Base-by-base conservation (phyloP, 2,888 invertebrate species). In the Hydriomena furcata region DNA sequence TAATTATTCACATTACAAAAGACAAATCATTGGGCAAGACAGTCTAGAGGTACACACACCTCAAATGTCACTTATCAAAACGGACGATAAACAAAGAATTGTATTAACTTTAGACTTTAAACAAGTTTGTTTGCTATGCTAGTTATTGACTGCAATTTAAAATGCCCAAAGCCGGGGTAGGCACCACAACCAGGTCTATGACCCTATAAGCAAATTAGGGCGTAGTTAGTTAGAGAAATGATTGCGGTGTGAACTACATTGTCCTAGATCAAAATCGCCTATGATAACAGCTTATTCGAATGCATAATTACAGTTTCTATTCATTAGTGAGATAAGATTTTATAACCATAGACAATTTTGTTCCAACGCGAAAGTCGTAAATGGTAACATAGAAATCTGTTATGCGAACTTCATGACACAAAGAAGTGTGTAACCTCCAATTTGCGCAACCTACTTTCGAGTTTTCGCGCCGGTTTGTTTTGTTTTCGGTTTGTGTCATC, bases 381-480 rank as follows among this genome's bases (percentile, higher is more conserved):
- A 55, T 45, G 43, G 52, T 54, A 43, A 38, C 17, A 31, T 60
- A 65, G 58, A 63, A 65, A 68, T 65, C 63, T 58, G 46, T 58
- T 60, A 43, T 47, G 61, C 50, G 57, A 60, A 60, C 63, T 60
- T 50, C 28, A 51, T 64, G 66, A 61, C 66, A 67, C 45, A 55
- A 40, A 45, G 51, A 61, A 41, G 50, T 40, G 25, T 58, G 52
- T 70, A 73, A 71, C 73, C 71, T 71, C 66, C 65, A 72, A 73
- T 76, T 76, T 55, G 53, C 61, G 66, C 64, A 72, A 76, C 80
- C 81, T 61, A 84, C 84, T 82, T 60, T 48, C 47, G 38, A 61
- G 44, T 30, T n/a, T n/a, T n/a, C n/a, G n/a, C n/a, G n/a, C n/a
- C n/a, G n/a, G n/a, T n/a, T n/a, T n/a, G 52, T 71, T 76, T 79